Percentiles rank a stretch among this genome's conserved stretches.
phyloP scores from a whole-genome alignment of 2,888 invertebrate genomes.

The Napeogenes inachia region DNA sequence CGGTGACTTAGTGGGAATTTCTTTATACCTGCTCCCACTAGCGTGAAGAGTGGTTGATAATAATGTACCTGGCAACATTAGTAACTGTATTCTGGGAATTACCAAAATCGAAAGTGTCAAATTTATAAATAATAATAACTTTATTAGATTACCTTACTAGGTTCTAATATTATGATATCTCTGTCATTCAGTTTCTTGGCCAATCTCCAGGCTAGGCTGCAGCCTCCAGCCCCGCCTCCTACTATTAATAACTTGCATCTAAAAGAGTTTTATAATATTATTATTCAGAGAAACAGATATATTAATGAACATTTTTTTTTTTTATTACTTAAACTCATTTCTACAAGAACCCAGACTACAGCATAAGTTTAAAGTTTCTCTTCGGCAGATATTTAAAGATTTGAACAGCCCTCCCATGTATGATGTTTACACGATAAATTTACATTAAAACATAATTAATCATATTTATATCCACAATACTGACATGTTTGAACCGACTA shows the following conservation, averaged over 20 bases:
- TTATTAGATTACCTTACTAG: constrained; percentile 78
- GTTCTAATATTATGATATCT: constrained; percentile 92
- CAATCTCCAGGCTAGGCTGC: constrained; percentile 90
- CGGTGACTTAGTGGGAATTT: constrained; percentile 79
- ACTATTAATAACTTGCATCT: constrained; percentile 91
- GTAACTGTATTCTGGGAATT: too few relatives aligned
- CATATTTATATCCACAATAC: background rate
- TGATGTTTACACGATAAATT: background rate
- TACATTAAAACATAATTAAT: background rate
- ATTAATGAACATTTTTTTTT: background rate
- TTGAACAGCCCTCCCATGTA: constrained; percentile 15
- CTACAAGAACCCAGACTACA: constrained; percentile 12
- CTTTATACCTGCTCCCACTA: constrained; percentile 93
- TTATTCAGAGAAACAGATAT: background rate
- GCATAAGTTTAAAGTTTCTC: constrained; percentile 6
- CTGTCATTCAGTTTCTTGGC: constrained; percentile 80
- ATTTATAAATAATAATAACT: constrained; percentile 4
- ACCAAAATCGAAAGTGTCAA: too few relatives aligned
- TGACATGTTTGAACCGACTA: too few relatives aligned
- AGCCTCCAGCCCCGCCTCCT: constrained; percentile 95
- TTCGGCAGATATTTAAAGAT: constrained; percentile 9
- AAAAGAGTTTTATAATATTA: background rate
- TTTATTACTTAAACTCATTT: constrained; percentile 26
- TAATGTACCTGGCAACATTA: constrained; percentile 82
- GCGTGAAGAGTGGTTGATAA: constrained; percentile 95